Base-by-base conservation (phyloP, 2,113 vertebrate genomes). In the Danionella cerebrum region DNA sequence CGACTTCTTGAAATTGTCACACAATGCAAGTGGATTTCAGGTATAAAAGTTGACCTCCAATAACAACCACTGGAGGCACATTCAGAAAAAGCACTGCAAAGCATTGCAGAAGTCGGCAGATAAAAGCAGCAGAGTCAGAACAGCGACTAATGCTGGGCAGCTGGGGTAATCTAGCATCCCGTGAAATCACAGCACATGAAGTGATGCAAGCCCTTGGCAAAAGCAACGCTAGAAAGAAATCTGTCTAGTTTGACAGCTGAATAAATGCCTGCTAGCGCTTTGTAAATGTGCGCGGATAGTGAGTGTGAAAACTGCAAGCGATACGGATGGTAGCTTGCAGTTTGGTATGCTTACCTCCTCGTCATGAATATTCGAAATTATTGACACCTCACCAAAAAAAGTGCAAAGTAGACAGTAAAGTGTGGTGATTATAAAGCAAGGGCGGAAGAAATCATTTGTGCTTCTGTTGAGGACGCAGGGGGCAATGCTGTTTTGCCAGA, bases 171-270 rank as follows among this genome's bases (percentile, higher is more conserved):
- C 24, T 14, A 24, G 12, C 35, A 10, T 29, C 53, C 7, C 10
- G 4, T 8, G 54, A 47, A 55, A 42, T 18, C 50, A 55, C 27
- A 41, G 36, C n/a, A 19, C 65, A 63, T 21, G 52, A 55, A 73
- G 69, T 51, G 72, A 66, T 74, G 52, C 47, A 66, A 74, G 69
- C 62, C 65, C 54, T 60, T 39, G n/a, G 64, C 14, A 58, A 44
- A 59, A 74, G 47, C 42, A 48, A 16, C 11, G 16, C 16, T 57
- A 53, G 74, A 75, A 87, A 80, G 80, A 81, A 76, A 82, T 79
- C 83, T 65, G 72, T 77, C 75, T 68, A 59, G 75, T 31, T 31
- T 79, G 83, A 83, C 83, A 79, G 83, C 80, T 83, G 81, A 81
- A 84, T 85, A 77, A 72, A 60, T 81, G 77, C 81, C 82, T 84